phyloP scores from a whole-genome alignment of 1,140 invertebrate genomes.

The Drosophila kanapiae region DNA sequence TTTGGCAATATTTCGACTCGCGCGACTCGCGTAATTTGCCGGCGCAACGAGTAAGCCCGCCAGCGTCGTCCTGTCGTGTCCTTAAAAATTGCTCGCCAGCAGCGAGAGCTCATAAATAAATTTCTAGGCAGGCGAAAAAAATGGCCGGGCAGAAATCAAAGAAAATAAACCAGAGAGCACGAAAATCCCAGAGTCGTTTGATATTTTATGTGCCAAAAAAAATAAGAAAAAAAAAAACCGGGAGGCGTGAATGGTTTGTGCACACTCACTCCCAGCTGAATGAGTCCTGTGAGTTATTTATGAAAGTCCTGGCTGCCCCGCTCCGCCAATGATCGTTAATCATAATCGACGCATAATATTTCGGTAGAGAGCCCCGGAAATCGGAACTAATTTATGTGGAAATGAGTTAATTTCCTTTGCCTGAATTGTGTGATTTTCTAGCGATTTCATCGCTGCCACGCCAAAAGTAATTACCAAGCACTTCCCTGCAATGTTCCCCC shows the following conservation, averaged over 20 bases:
- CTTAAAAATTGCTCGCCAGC: constrained; percentile 53
- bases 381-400: constrained; percentile 83
- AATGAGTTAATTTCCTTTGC: constrained; percentile 83
- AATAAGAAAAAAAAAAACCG: not conserved
- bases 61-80: constrained; percentile 66
- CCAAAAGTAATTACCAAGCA: constrained; percentile 71
- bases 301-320: constrained; percentile 44
- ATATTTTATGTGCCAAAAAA: constrained; percentile 48
- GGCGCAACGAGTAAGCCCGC: constrained; percentile 46
- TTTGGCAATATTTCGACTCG: constrained; percentile 68
- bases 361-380: constrained; percentile 53
- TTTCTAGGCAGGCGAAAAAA: constrained; percentile 44
- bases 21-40: constrained; percentile 65
- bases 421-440: constrained; percentile 80
- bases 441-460: constrained; percentile 70
- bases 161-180: constrained; percentile 22
- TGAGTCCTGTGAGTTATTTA: constrained; percentile 47
- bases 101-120: constrained; percentile 53
- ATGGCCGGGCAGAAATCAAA: constrained; percentile 27
- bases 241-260: constrained; percentile 56
- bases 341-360: constrained; percentile 83
- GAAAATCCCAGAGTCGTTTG: constrained; percentile 26
- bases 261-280: constrained; percentile 51
- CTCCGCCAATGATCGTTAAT: constrained; percentile 75
- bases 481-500: constrained; percentile 49